These are phyloP conservation scores for Heliangelus exortis DNA, from an alignment of 2,797 vertebrate genomes.

Conservation along the genomic window DNA sequence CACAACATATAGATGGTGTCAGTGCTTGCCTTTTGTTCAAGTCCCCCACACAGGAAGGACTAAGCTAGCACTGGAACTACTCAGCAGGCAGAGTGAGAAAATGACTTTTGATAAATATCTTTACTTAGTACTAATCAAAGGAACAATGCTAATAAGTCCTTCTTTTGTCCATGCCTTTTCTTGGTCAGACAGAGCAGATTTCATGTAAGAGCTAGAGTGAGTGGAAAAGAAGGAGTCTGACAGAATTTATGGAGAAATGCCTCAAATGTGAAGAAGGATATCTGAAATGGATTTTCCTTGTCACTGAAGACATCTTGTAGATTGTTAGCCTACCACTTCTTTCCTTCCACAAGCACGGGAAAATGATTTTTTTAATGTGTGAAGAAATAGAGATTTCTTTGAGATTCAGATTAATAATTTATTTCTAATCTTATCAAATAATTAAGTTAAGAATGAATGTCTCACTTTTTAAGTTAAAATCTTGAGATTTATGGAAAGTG, in stretches of 20 bases:
- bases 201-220: not conserved
- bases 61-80: not conserved
- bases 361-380: conserved; percentile 34
- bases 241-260: not conserved
- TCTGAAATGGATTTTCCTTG: not conserved
- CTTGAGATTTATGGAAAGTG: conserved; percentile 63
- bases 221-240: not conserved
- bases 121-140: not conserved
- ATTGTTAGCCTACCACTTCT: not conserved
- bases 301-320: not conserved
- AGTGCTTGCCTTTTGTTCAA: rapidly evolving
- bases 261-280: not conserved
- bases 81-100: not conserved
- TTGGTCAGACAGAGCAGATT: not conserved
- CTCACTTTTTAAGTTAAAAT: conserved; percentile 60
- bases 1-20: rapidly evolving
- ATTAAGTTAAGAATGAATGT: conserved; percentile 70
- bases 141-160: not conserved
- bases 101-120: rapidly evolving
- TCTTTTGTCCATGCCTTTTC: not conserved
- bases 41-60: rapidly evolving
- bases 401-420: conserved; percentile 70
- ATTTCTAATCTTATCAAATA: conserved; percentile 79
- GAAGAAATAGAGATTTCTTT: conserved; percentile 62
- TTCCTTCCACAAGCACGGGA: not conserved